Evolutionary conservation across 2,797 vertebrate species (phyloP), one percentile per base, ranked within the genome.

Genomic region (Gymnodraco acuticeps): DNA sequence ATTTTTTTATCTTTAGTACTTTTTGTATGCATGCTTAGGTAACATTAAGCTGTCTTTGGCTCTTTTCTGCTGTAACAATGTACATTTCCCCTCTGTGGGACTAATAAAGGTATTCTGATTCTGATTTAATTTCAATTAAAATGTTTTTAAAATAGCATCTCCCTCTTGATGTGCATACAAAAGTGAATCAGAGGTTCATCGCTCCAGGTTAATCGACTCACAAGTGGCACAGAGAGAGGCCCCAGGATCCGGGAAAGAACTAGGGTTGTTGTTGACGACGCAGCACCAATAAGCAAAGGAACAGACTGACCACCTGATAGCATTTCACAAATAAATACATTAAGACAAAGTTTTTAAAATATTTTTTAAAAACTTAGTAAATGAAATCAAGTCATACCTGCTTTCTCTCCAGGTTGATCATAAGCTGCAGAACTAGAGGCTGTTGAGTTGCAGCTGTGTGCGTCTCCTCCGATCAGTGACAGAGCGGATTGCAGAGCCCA

Each of bases 281-380:
- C 65, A 64, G 77, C 85, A 46, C 91, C 94, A 50, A 95, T 94
- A 43, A 95, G 75, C 52, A 95, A 68, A 10, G 92, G 80, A 38
- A 91, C 89, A 48, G 87, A 60, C 19, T 67, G 51, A 42, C 20
- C 60, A 43, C 33, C 86, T 19, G 53, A 64, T 3, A 38, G 33
- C 23, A 59, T 51, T 11, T 38, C 12, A 80, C 6, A 56, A 20
- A 5, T 2, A 14, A n/a, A 51, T 19, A 64, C 6, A 16, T 38
- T 5, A 38, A 0, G 15, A 14, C 3, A 66, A n/a, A 20, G 0
- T 15, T 58, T 47, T 42, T 3, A 45, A 3, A 3, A 5, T 8
- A 13, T n/a, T n/a, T 5, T n/a, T n/a, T 5, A 15, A 38, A 38
- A 8, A 38, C 33, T 38, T 38, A 59, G 0, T 14, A 14, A 41